phyloP scores from a whole-genome alignment of 2,888 invertebrate species.

The Noctua janthina region DNA sequence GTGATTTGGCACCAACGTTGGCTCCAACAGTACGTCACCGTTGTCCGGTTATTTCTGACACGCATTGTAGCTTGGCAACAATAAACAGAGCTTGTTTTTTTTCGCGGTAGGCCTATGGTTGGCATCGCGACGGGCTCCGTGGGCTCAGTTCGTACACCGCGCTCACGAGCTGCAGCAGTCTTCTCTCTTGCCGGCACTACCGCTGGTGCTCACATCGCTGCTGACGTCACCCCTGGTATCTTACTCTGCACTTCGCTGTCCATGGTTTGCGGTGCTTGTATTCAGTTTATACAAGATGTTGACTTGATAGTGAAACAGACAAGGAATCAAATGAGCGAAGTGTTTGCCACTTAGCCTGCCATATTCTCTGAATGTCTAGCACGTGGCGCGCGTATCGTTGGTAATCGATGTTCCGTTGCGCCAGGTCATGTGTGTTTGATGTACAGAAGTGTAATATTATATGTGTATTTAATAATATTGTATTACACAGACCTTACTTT shows the following conservation, averaged over 20 bases:
- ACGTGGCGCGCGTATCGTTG: not conserved
- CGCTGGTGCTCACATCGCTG: not conserved
- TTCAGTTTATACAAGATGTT: not conserved
- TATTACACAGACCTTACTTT: conserved; percentile 33
- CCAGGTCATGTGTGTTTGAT: conserved; percentile 41
- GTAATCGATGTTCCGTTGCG: conserved; percentile 13
- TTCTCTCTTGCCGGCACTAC: not conserved
- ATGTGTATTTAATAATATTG: conserved; percentile 22
- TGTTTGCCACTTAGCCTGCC: not conserved
- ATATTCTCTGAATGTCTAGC: conserved; percentile 1
- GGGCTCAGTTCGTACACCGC: not conserved
- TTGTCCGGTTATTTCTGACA: conserved; percentile 84
- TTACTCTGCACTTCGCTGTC: not conserved
- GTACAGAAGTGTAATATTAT: conserved; percentile 10
- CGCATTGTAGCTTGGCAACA: conserved; percentile 82
- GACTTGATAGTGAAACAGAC: conserved; percentile 2
- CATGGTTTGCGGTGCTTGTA: not conserved
- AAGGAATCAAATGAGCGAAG: not conserved
- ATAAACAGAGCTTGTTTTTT: conserved; percentile 72
- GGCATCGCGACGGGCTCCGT: conserved; percentile 32
- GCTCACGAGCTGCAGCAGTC: conserved; percentile 1
- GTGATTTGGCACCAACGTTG: conserved; percentile 86
- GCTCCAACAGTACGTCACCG: conserved; percentile 80
- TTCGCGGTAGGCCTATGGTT: conserved; percentile 66
- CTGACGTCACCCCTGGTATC: not conserved